Evolutionary conservation across 2,797 vertebrate species (phyloP).

Genomic region (Synanceia verrucosa): DNA sequence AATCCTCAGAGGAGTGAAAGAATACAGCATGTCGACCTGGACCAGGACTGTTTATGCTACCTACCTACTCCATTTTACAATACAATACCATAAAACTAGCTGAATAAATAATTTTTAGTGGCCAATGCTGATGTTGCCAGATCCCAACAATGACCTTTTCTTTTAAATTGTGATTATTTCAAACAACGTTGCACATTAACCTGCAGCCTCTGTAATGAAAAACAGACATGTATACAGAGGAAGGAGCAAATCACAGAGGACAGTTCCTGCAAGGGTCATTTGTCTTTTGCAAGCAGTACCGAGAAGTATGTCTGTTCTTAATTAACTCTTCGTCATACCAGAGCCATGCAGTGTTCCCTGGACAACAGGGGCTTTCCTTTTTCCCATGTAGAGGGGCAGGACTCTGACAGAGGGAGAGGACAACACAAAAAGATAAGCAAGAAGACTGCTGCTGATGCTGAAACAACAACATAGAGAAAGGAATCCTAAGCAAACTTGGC

Average conservation of each 20-base stretch:
- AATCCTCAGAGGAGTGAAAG: background rate
- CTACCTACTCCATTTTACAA: background rate
- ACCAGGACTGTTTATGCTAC: background rate
- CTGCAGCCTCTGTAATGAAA: background rate
- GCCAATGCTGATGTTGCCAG: background rate
- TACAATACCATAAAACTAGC: no score
- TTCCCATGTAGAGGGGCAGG: background rate
- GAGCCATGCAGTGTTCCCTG: constrained; percentile 30
- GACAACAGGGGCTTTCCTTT: constrained; percentile 32
- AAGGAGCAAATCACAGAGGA: background rate
- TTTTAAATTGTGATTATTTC: background rate
- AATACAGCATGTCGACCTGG: background rate
- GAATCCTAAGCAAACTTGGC: background rate
- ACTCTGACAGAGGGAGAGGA: background rate
- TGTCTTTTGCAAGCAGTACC: background rate
- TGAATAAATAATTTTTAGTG: no score
- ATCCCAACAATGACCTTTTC: background rate
- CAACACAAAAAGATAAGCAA: background rate
- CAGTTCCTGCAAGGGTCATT: constrained; percentile 14
- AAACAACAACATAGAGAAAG: background rate
- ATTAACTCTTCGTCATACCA: constrained; percentile 47
- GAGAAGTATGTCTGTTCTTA: constrained; percentile 34
- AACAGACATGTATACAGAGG: background rate
- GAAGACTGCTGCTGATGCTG: background rate
- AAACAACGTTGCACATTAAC: background rate